Base-by-base conservation (phyloP, 2,888 invertebrate species). In the Lissonota sp. region DNA sequence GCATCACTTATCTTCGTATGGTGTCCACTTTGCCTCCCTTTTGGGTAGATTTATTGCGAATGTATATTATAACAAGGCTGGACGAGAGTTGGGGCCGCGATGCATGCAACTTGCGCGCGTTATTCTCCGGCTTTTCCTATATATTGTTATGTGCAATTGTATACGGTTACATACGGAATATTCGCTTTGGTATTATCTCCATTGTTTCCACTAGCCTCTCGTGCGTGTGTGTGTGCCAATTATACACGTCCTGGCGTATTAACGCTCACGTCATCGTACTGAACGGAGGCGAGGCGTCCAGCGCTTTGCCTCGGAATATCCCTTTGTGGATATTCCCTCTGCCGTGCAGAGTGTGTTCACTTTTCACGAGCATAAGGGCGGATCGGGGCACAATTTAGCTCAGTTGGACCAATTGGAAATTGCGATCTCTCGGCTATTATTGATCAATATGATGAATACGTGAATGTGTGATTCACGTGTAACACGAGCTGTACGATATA, bases 201-300 rank as follows among this genome's bases (percentile, higher is more conserved):
- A 80, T 80, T 69, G 80, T 72, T 80, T 69, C 44, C 40, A 16
- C 44, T 12, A 5, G 37, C 40, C 42, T 26, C 1, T 26, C 26
- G 26, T 26, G 26, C 26, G 44, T 46, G 58, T 26, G 58, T 26
- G 44, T 57, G 58, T 64, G 69, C 76, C 72, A 80, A 80, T 80
- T 80, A 69, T 76, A 80, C 26, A 26, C 63, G 72, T 76, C 71
- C 57, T 40, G 42, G 62, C 76, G 76, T 80, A 80, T 80, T 80
- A 80, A 63, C 67, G 63, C 57, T 72, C 76, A 12, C 76, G 72
- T 72, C 80, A 67, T 63, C 62, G 63, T 69, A 44, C 62, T 26
- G 26, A 26, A 3, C 26, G 26, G 26, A 26, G 26, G 26, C 26
- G 26, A 60, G 60, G 42, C 78, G 62, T 55, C 53, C 53, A 44